Evolutionary conservation across 2,888 invertebrate genomes (phyloP).

Genomic region (Ochlodes sylvanus): DNA sequence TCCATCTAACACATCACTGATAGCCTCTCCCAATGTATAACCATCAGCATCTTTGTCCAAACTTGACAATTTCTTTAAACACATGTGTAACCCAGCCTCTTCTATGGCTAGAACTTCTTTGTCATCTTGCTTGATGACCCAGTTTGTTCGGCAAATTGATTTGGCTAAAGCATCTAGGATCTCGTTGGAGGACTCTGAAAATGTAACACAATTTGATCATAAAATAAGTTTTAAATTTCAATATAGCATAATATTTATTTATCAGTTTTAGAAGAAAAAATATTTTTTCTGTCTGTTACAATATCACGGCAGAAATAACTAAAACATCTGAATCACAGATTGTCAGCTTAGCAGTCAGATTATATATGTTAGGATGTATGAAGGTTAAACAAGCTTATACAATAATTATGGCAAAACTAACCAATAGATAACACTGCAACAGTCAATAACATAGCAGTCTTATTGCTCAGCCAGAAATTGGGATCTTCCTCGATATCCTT

Average conservation of each 20-base stretch:
- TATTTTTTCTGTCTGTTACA: too few relatives aligned
- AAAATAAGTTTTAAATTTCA: too few relatives aligned
- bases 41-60: constrained; percentile 83
- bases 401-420: constrained; percentile 48
- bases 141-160: constrained; percentile 75
- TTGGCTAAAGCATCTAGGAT: constrained; percentile 63
- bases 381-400: not conserved
- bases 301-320: too few relatives aligned
- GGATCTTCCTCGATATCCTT: constrained; percentile 84
- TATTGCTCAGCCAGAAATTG: constrained; percentile 88
- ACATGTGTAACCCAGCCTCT: constrained; percentile 90
- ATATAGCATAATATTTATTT: too few relatives aligned
- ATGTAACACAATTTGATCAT: constrained; percentile 4
- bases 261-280: too few relatives aligned
- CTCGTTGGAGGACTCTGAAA: constrained; percentile 68
- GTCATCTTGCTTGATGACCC: constrained; percentile 81
- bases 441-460: constrained; percentile 88
- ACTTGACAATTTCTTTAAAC: constrained; percentile 89
- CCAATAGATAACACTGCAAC: constrained; percentile 89
- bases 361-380: too few relatives aligned
- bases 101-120: constrained; percentile 86
- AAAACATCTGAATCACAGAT: too few relatives aligned
- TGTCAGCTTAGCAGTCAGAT: too few relatives aligned
- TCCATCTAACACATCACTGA: constrained; percentile 80
- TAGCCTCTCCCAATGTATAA: constrained; percentile 83